Base-by-base conservation (phyloP, 2,888 invertebrate genomes). In the Agrotis clavis region DNA sequence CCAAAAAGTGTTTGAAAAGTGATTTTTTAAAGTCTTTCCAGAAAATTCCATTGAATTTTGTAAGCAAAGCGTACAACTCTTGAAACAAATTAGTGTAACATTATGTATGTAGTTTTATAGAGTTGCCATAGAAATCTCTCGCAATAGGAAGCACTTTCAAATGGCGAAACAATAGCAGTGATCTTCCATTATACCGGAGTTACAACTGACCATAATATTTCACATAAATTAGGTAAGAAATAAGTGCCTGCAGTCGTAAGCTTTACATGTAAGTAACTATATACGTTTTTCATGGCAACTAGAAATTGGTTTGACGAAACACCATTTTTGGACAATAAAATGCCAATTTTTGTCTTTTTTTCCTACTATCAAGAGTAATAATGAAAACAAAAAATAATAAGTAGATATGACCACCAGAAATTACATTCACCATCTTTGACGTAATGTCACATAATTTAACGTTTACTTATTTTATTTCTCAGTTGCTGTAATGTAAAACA, bases 131-230 rank as follows among this genome's bases (percentile, higher is more conserved):
- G 63, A 71, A 71, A 57, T 68, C 25, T 71, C 70, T 79, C 59
- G 66, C 71, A 83, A 69, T 61, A 57, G 64, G 45, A 50, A 45
- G 51, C 53, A 85, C 79, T 78, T 80, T 82, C 72, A 71, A 74
- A 77, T 83, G 61, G 48, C 19, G 83, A 85, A 79, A 85, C 75
- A 81, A 85, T 83, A 74, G 74, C 64, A 71, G 45, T 35, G 48
- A 76, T 71, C 64, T 76, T 77, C 62, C 70, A 78, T 68, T 67
- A 73, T 85, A 71, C 67, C 67, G 48, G 63, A 76, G 62, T 61
- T 51, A 56, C 47, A 54, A 68, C 41, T 74, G 71, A 70, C 71
- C 64, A 71, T 79, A 71, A 71, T 79, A 71, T 79, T 74, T 74
- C 73, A 67, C 76, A 59, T 60, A 71, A 73, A 77, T 84, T 72